Evolutionary conservation across 2,113 vertebrate species (phyloP), one percentile per base, ranked within the genome.

Genomic region (Clarias magur): DNA sequence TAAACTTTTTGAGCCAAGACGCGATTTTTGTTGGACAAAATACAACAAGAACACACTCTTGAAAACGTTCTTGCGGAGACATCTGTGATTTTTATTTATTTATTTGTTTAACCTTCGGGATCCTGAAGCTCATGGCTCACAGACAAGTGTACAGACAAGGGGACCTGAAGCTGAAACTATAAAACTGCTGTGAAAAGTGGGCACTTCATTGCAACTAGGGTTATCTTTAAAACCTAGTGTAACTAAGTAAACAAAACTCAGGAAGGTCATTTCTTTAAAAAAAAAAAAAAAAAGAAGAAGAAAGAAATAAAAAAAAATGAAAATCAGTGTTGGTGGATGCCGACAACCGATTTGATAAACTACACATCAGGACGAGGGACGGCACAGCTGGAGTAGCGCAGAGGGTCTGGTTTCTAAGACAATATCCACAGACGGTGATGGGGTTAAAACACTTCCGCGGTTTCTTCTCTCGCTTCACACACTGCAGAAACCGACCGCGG

Each of bases 371-470:
- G 30, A 78, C 48, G 48, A 48, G 48, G 48, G 89, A 86, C 80
- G 1, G 25, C 70, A 38, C 81, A 57, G 83, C 25, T 34, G 65
- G 85, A 89, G 75, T 62, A 80, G 78, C 38, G 0, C 62, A 86
- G 80, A 57, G 88, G 27, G 42, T 85, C 86, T 83, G 23, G 60
- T 88, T 90, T 80, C 89, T 30, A 54, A 80, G 80, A 78, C 86
- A 92, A 91, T 81, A 79, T 89, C 90, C 90, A 70, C 27, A 53
- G n/a, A 81, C 9, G 3, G 38, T 78, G 88, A 62, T 54, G 63
- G 84, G 76, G 54, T 27, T 25, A 87, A 68, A 76, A 19, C 34
- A n/a, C 73, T 88, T 79, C 67, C 5, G n/a, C 16, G 5, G 10
- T 30, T 63, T n/a, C 57, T 63, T n/a, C 63, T 59, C 42, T 48